Evolutionary conservation across 2,888 invertebrate genomes (phyloP).

Genomic region (Lingula anatina): DNA sequence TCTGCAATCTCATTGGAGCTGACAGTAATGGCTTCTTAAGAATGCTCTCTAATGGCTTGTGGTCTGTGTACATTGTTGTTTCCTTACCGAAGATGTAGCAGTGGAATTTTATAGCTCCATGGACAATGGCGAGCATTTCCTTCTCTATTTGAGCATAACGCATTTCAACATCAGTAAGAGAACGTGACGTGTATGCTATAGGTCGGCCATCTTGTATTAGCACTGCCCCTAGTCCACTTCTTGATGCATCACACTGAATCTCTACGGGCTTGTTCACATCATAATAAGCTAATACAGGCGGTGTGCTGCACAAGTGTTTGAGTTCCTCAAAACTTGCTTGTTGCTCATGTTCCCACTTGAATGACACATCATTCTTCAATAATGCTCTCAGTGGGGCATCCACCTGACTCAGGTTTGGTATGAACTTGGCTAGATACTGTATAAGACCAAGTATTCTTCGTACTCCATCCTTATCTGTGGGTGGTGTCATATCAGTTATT

Average conservation of each 20-base stretch:
- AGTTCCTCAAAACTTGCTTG: conserved; percentile 11
- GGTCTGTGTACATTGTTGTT: conserved; percentile 13
- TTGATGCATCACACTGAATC: conserved; percentile 11
- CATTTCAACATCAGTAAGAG: conserved; percentile 11
- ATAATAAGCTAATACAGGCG: conserved; percentile 10
- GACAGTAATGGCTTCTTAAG: conserved; percentile 10
- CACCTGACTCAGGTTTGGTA: conserved; percentile 16
- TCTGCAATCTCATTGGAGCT: conserved; percentile 12
- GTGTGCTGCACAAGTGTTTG: conserved; percentile 4
- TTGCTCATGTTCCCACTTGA: conserved; percentile 14
- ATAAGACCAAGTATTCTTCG: conserved; percentile 16
- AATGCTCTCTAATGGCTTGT: conserved; percentile 12
- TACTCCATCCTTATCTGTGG: conserved; percentile 16
- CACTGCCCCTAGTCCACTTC: conserved; percentile 11
- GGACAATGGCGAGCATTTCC: conserved; percentile 16
- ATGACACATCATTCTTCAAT: conserved; percentile 11
- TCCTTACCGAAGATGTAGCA: conserved; percentile 16
- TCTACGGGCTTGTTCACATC: conserved; percentile 10
- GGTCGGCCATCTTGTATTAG: conserved; percentile 18
- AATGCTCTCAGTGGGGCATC: conserved; percentile 15
- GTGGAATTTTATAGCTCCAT: conserved; percentile 14
- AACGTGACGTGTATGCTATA: conserved; percentile 13
- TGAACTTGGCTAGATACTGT: conserved; percentile 16
- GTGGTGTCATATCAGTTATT: conserved; percentile 16
- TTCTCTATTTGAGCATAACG: conserved; percentile 19